These are phyloP conservation scores for rat (Rattus norvegicus) DNA, from an alignment of 2,113 vertebrate species.

Conservation along the genomic window GRCr8 NC_086025.1:48951001-48951500, in stretches of 20 bases:
- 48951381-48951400: background rate
- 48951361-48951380: conserved; percentile 24
- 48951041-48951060: background rate
- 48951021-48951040: background rate
- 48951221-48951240: background rate
- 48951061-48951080: conserved; percentile 37
- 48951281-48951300: background rate
- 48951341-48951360: background rate
- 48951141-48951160: background rate
- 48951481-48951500: too few species aligned
- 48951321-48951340: background rate
- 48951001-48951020: background rate
- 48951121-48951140: background rate
- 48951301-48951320: conserved; percentile 2
- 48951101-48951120: background rate
- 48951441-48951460: too few species aligned
- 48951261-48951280: background rate
- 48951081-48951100: conserved; percentile 1
- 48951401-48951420: too few species aligned
- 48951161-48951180: background rate
- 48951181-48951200: background rate
- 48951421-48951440: too few species aligned
- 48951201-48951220: background rate
- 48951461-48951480: too few species aligned
- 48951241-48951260: too few species aligned